Evolutionary conservation across 1,140 invertebrate species (phyloP).

Genomic region (Hirudo medicinalis): DNA sequence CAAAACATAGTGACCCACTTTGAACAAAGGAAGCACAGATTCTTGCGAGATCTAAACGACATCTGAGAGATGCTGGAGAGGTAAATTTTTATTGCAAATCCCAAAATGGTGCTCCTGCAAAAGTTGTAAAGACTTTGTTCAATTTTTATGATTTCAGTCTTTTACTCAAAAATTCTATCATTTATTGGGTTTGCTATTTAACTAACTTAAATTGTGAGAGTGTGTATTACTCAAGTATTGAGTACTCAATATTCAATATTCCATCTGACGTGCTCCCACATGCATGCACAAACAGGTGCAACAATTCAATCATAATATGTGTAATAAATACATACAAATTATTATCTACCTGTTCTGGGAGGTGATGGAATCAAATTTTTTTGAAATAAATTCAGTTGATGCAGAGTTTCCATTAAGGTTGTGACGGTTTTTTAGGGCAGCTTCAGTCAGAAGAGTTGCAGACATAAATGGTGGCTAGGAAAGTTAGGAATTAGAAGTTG

Average conservation of each 20-base stretch:
- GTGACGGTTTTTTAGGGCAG: not conserved
- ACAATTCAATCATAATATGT: not conserved
- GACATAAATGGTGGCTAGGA: too few species aligned
- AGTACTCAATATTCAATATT: too few species aligned
- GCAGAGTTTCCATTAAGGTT: not conserved
- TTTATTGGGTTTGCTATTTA: not conserved
- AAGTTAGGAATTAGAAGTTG: not conserved
- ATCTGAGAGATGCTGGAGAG: not conserved
- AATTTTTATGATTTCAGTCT: not conserved
- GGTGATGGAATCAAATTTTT: too few species aligned
- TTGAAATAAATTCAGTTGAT: not conserved
- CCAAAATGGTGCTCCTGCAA: not conserved
- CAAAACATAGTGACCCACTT: not conserved
- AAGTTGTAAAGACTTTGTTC: not conserved
- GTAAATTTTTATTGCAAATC: not conserved
- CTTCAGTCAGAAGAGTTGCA: too few species aligned
- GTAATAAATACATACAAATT: too few species aligned
- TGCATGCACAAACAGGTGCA: not conserved
- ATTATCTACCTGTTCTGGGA: too few species aligned
- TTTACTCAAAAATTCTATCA: not conserved
- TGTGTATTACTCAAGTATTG: too few species aligned
- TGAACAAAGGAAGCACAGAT: not conserved
- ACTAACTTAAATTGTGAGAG: too few species aligned
- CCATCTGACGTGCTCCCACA: too few species aligned
- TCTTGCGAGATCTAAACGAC: slow-evolving; percentile 8